A percentile compares a stretch with the other conserved stretches of the same genome.
Conservation (phyloP, 2,888 invertebrate genomes). For the Asteroscopus sphinx region DNA sequence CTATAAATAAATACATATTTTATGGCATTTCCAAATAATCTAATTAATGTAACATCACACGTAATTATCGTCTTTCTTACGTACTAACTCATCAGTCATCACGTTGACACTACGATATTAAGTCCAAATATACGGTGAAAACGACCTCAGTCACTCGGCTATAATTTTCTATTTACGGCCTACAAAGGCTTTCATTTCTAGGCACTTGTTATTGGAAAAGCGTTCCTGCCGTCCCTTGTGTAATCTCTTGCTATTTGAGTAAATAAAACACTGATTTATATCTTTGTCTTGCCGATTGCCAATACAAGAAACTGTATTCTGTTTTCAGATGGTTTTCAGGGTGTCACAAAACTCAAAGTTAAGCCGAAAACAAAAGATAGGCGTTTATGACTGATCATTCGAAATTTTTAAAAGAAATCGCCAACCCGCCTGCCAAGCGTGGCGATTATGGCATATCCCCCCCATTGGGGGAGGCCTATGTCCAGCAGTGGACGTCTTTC, state of each 20-base stretch:
- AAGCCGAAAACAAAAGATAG: too few relatives aligned
- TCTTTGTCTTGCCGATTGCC: conserved; percentile 20
- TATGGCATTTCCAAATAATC: not conserved
- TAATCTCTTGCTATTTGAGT: conserved; percentile 65
- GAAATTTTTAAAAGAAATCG: too few relatives aligned
- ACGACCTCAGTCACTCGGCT: conserved; percentile 69
- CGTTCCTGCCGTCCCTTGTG: conserved; percentile 60
- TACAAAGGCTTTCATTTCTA: conserved; percentile 81
- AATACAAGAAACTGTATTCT: conserved; percentile 20
- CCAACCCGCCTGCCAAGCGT: too few relatives aligned
- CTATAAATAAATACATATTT: not conserved
- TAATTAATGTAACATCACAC: conserved; percentile 22
- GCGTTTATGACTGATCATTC: too few relatives aligned
- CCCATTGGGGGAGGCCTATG: too few relatives aligned
- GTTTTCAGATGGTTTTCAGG: too few relatives aligned
- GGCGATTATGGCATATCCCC: too few relatives aligned
- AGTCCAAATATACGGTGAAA: conserved; percentile 67
- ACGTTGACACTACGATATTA: conserved; percentile 59
- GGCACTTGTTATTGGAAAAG: conserved; percentile 79
- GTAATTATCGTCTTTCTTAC: conserved; percentile 30
- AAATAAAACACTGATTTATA: conserved; percentile 63
- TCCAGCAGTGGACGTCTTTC: too few relatives aligned
- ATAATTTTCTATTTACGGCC: conserved; percentile 83
- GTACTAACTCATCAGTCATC: conserved; percentile 32
- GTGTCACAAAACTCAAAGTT: too few relatives aligned